phyloP scores from a whole-genome alignment of 2,888 invertebrate genomes.

The Cantharis nigra region DNA sequence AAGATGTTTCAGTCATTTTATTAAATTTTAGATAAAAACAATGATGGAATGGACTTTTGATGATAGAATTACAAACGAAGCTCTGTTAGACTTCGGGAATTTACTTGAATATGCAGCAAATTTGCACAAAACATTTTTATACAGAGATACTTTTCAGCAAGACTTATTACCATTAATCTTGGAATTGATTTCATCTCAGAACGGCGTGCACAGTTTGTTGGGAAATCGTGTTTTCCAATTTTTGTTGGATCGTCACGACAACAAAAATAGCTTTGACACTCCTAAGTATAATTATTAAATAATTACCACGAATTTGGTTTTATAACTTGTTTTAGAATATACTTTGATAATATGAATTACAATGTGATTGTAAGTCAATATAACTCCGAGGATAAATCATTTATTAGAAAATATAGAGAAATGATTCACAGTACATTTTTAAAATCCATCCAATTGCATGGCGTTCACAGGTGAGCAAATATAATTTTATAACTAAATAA shows the following conservation, averaged over 20 bases:
- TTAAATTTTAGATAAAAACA: slow-evolving; percentile 48
- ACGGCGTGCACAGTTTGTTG: slow-evolving; percentile 58
- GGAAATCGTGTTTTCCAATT: slow-evolving; percentile 62
- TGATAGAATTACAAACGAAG: slow-evolving; percentile 53
- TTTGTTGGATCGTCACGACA: slow-evolving; percentile 62
- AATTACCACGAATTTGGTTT: not conserved
- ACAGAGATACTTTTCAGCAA: slow-evolving; percentile 56
- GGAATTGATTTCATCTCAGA: slow-evolving; percentile 57
- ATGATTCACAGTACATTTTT: slow-evolving; percentile 56
- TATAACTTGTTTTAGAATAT: slow-evolving; percentile 51
- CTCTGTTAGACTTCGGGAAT: slow-evolving; percentile 59
- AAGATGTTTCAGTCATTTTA: too few relatives aligned
- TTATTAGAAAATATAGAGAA: slow-evolving; percentile 59
- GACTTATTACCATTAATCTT: slow-evolving; percentile 59
- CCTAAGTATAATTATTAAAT: slow-evolving; percentile 52
- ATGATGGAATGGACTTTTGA: slow-evolving; percentile 61
- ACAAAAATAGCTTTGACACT: slow-evolving; percentile 56
- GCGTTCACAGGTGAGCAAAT: slow-evolving; percentile 27
- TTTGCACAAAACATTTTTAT: slow-evolving; percentile 54
- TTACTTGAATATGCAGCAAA: slow-evolving; percentile 60
- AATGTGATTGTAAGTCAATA: slow-evolving; percentile 54
- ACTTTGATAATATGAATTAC: slow-evolving; percentile 54
- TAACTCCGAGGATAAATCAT: slow-evolving; percentile 57
- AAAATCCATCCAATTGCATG: slow-evolving; percentile 57
- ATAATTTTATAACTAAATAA: not conserved